Evolutionary conservation across 2,888 invertebrate species (phyloP).

Genomic region (Ornithoptera alexandrae): DNA sequence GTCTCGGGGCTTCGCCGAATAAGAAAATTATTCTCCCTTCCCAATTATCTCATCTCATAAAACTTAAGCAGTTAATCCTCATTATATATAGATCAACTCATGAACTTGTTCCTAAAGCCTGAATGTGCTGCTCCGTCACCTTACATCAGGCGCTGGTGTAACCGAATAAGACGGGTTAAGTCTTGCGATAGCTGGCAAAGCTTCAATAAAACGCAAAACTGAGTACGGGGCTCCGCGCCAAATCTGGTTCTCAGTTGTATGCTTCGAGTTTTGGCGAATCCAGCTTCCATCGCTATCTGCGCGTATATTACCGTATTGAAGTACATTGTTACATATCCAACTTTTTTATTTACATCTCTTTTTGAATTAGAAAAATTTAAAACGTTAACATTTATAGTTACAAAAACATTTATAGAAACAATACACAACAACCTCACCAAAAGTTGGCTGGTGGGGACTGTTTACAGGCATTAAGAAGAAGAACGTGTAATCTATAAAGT

Average conservation of each 20-base stretch:
- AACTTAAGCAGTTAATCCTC: constrained; percentile 1
- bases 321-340: neutral
- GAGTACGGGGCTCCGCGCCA: constrained; percentile 17
- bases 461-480: no score
- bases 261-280: constrained; percentile 10
- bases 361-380: no score
- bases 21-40: neutral
- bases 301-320: neutral
- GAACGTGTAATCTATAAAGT: no score
- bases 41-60: neutral
- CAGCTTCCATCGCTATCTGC: neutral
- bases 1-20: no score
- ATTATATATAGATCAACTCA: constrained; percentile 10
- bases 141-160: constrained; percentile 18
- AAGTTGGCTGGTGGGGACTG: no score
- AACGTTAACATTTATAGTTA: no score
- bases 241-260: constrained; percentile 21
- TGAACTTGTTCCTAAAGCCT: constrained; percentile 10
- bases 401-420: no score
- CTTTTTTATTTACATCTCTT: no score
- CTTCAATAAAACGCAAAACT: constrained; percentile 24
- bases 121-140: constrained; percentile 16
- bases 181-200: constrained; percentile 28
- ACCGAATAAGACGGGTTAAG: constrained; percentile 22
- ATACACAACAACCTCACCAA: no score